Conservation (phyloP, 2,888 invertebrate species). For the Ceratothoa steindachneri region DNA sequence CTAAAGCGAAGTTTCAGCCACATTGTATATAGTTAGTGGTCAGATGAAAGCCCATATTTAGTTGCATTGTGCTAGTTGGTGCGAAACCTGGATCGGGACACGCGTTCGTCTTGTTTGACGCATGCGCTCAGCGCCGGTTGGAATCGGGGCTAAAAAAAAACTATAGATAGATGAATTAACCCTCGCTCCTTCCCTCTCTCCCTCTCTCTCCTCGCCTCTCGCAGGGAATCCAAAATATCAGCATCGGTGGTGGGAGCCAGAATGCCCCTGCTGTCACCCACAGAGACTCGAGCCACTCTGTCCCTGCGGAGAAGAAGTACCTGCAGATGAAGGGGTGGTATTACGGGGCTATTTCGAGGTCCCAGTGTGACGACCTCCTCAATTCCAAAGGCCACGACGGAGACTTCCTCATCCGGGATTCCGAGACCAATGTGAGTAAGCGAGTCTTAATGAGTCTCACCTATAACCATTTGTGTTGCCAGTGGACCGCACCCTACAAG, state of each 20-base stretch:
- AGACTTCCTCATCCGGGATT: conserved; percentile 96
- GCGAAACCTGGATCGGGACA: too few relatives aligned
- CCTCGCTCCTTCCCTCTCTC: too few relatives aligned
- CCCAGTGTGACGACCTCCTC: conserved; percentile 91
- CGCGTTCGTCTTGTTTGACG: too few relatives aligned
- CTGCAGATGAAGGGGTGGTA: conserved; percentile 88
- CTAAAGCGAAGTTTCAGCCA: too few relatives aligned
- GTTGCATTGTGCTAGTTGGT: too few relatives aligned
- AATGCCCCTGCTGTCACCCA: conserved; percentile 26
- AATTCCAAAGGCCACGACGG: conserved; percentile 94
- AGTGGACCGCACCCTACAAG: background rate
- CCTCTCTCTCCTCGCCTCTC: too few relatives aligned
- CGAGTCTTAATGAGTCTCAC: too few relatives aligned
- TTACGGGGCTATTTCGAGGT: conserved; percentile 90
- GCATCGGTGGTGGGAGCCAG: conserved; percentile 35
- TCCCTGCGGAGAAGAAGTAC: conserved; percentile 56
- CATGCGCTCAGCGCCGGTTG: too few relatives aligned
- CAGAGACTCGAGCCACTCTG: conserved; percentile 20
- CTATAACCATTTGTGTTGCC: background rate
- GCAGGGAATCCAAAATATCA: conserved; percentile 51
- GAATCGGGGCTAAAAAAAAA: too few relatives aligned
- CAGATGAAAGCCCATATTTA: too few relatives aligned
- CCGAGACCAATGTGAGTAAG: conserved; percentile 91
- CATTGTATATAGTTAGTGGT: too few relatives aligned
- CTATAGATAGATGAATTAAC: too few relatives aligned